Evolutionary conservation across 2,888 invertebrate species (phyloP), one percentile per base, ranked within the genome.

Genomic region (Caradrina clavipalpis): DNA sequence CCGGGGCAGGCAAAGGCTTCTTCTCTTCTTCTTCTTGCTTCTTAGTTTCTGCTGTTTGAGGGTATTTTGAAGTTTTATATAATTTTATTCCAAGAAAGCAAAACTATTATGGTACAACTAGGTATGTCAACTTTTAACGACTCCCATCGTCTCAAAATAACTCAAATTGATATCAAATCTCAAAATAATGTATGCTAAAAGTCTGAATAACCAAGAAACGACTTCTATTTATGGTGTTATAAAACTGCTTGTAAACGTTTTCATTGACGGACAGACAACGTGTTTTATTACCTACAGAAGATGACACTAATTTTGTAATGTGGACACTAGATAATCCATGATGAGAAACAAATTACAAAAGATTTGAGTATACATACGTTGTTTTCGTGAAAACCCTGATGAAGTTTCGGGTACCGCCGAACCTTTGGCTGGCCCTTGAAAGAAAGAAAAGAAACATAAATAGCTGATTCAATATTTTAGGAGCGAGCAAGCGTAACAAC

Each of bases 21-120:
- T 68, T 74, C 3, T 68, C 69, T 31, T 66, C 70, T 57, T 75
- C 72, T 57, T 75, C 81, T 35, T 21, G 54, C 35, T 78, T 78
- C 49, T 78, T 75, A 45, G 45, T 10, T 57, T 79, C 78, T 8
- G 56, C 79, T 71, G 53, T 49, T 59, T 26, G 11, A 31, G 11
- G 2, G 7, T 50, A 31, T 42, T 49, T 22, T 15, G 6, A 53
- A 51, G 1, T 45, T 53, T 19, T 42, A 10, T 10, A 39, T 2
- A 39, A 35, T 8, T 39, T 39, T 39, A 19, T 21, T 56, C 15
- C 19, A 56, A 56, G 13, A 56, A n/a, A 7, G 42, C 1, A 15
- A 5, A 2, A 35, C 39, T 39, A 39, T 39, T 39, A 39, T 11
- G 11, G 1, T 39, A 4, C 39, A 39, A 13, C 39, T 13, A 11